phyloP scores from a whole-genome alignment of 64 coral and sea anemone genomes.

The Stichodactyla mertensii region DNA sequence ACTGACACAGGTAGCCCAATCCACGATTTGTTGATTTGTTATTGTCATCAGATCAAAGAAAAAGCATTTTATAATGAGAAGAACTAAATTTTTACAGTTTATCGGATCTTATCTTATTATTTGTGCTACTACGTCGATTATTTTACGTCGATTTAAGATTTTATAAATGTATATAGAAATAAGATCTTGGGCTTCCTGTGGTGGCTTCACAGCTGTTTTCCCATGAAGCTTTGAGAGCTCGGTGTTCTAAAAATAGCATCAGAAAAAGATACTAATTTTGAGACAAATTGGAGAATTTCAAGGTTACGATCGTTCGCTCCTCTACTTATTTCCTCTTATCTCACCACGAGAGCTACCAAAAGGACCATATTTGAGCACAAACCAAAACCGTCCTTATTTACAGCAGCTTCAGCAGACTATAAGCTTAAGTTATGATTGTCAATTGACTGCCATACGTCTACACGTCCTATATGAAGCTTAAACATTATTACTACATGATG shows the following conservation, averaged over 20 bases:
- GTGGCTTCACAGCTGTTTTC: background rate
- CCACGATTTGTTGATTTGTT: background rate
- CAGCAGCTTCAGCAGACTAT: background rate
- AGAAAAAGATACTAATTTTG: background rate
- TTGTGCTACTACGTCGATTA: no score
- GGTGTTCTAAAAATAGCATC: background rate
- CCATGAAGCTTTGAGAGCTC: slow-evolving; percentile 6
- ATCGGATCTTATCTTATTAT: no score
- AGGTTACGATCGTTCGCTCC: background rate
- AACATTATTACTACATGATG: background rate
- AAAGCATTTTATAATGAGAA: no score
- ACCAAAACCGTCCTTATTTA: background rate
- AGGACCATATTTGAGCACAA: background rate
- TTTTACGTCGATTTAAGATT: no score
- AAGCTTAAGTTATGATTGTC: no score
- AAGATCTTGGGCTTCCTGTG: background rate
- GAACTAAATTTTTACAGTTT: no score
- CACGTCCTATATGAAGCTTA: no score
- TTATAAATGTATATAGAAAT: no score
- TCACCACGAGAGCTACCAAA: background rate
- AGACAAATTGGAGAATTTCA: background rate
- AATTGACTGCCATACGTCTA: background rate
- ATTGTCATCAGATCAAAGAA: background rate
- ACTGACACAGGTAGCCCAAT: background rate
- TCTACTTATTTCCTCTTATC: background rate